Percentiles rank a stretch among this genome's conserved stretches.
Evolutionary conservation across 2,888 invertebrate species (phyloP).

Genomic region (Neocrepidodera transversa): DNA sequence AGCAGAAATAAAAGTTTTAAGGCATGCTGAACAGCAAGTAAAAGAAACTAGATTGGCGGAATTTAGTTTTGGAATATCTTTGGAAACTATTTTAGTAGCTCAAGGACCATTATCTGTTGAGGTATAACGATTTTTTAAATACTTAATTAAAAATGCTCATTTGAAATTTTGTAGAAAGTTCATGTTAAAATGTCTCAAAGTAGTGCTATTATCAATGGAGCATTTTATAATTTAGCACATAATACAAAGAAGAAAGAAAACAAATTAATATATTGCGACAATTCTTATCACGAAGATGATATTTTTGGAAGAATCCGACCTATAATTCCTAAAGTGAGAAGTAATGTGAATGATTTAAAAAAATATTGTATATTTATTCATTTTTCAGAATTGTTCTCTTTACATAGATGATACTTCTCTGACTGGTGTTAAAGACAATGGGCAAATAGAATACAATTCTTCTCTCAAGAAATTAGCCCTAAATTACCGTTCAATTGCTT

Average conservation of each 20-base stretch:
- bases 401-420: conserved; percentile 76
- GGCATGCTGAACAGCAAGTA: conserved; percentile 59
- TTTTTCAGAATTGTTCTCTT: conserved; percentile 71
- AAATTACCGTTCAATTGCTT: conserved; percentile 50
- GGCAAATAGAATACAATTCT: conserved; percentile 74
- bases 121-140: conserved; percentile 58
- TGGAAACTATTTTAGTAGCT: conserved; percentile 81
- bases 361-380: too few species aligned
- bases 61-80: conserved; percentile 73
- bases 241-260: conserved; percentile 31
- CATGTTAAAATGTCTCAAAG: conserved; percentile 68
- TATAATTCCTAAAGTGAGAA: conserved; percentile 77
- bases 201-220: conserved; percentile 66
- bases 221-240: conserved; percentile 64
- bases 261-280: conserved; percentile 34
- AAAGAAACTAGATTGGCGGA: conserved; percentile 75
- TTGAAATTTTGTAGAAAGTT: conserved; percentile 66
- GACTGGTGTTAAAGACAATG: conserved; percentile 72
- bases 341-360: conserved; percentile 16
- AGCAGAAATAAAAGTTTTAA: conserved; percentile 68
- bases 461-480: conserved; percentile 56
- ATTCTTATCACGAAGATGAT: conserved; percentile 61
- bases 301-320: conserved; percentile 73
- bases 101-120: conserved; percentile 87
- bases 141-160: conserved; percentile 9